Evolutionary conservation across 2,113 vertebrate species (phyloP).

Genomic region (Lutjanus erythropterus): DNA sequence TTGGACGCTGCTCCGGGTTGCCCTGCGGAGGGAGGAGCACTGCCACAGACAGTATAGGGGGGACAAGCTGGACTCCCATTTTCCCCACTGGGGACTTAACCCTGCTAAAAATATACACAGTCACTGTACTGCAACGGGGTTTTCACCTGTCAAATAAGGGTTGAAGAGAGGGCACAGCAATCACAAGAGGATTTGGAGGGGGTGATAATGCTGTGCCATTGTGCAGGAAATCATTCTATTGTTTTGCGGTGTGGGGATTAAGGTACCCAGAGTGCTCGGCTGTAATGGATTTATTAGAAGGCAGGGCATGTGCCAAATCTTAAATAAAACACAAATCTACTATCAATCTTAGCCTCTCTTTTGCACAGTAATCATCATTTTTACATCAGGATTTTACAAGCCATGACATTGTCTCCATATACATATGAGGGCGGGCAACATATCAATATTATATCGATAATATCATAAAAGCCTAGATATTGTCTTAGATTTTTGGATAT

Average conservation of each 20-base stretch:
- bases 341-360: background rate
- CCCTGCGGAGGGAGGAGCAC: background rate
- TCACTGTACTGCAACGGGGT: background rate
- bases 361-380: background rate
- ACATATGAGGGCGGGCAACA: too few species aligned
- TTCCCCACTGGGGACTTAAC: background rate
- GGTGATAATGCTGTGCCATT: slow-evolving; percentile 33
- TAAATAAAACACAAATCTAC: background rate
- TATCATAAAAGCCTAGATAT: too few species aligned
- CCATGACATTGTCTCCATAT: background rate
- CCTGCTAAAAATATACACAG: slow-evolving; percentile 22
- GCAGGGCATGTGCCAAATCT: slow-evolving; percentile 37
- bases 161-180: slow-evolving; percentile 13
- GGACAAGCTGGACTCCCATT: slow-evolving; percentile 9
- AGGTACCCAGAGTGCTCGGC: slow-evolving; percentile 31
- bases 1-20: background rate
- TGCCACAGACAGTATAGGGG: background rate
- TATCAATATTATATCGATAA: too few species aligned
- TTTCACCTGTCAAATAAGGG: slow-evolving; percentile 27
- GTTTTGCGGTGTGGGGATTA: slow-evolving; percentile 47
- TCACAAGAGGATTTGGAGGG: slow-evolving; percentile 17
- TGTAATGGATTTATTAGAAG: slow-evolving; percentile 37
- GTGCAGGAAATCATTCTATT: slow-evolving; percentile 47
- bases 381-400: background rate
- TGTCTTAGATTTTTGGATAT: too few species aligned